phyloP scores from a whole-genome alignment of 2,888 invertebrate species.

The Amphipoea oculea region DNA sequence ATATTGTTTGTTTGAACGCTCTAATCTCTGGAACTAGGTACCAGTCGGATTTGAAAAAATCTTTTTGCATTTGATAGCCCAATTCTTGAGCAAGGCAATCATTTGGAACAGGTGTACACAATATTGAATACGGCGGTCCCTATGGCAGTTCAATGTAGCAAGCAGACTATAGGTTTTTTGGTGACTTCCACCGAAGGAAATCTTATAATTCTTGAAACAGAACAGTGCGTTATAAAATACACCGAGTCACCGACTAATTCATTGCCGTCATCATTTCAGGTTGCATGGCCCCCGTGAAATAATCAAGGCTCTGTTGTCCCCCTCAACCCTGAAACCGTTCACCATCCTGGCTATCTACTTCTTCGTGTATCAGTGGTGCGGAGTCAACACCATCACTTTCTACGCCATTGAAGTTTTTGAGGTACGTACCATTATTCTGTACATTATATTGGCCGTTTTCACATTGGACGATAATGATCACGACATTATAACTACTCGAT shows the following conservation, averaged over 20 bases:
- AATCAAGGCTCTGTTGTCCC: constrained; percentile 89
- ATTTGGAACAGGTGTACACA: neutral
- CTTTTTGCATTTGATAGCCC: too few species aligned
- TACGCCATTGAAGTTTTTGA: constrained; percentile 92
- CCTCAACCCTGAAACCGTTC: constrained; percentile 92
- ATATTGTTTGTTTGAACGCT: too few species aligned
- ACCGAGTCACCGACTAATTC: neutral
- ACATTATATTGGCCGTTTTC: neutral
- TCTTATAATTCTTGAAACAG: neutral
- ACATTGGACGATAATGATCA: neutral
- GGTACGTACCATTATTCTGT: constrained; percentile 72
- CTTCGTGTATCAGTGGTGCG: constrained; percentile 93
- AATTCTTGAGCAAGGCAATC: too few species aligned
- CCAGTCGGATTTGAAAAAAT: too few species aligned
- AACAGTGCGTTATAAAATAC: neutral
- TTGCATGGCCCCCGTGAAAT: constrained; percentile 88
- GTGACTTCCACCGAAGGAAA: neutral
- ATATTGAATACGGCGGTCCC: too few species aligned
- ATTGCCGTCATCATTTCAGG: constrained; percentile 71
- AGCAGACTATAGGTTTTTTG: neutral
- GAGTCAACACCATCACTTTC: constrained; percentile 93
- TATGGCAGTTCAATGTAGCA: neutral
- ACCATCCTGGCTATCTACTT: constrained; percentile 91
- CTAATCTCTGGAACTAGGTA: too few species aligned
- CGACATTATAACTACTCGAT: too few species aligned